phyloP scores from a whole-genome alignment of 1,140 invertebrate species.

The Aphidius gifuensis region DNA sequence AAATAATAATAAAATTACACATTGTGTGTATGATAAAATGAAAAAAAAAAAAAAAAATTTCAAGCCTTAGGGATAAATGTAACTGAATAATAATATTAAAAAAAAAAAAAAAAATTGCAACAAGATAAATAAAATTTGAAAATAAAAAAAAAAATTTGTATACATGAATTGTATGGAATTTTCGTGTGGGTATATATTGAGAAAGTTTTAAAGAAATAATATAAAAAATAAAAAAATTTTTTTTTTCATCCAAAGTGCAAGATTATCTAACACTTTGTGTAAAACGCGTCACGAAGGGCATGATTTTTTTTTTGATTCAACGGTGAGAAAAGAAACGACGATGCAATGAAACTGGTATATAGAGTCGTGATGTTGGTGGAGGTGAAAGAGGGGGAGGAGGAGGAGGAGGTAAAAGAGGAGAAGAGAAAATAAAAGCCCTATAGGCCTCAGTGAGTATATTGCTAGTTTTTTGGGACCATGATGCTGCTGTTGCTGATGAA shows the following conservation, averaged over 20 bases:
- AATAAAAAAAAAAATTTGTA: no score
- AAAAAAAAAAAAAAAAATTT: no score
- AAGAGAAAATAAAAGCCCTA: constrained; percentile 23
- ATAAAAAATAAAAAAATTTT: background rate
- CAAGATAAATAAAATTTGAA: no score
- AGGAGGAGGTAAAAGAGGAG: constrained; percentile 19
- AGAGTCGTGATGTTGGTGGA: constrained; percentile 4
- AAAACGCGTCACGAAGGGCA: constrained; percentile 14
- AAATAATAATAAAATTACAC: no score
- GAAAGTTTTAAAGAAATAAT: background rate
- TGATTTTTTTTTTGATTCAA: background rate
- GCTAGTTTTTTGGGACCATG: no score
- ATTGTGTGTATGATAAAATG: no score
- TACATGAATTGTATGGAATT: constrained; percentile 4
- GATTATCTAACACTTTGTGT: constrained; percentile 44
- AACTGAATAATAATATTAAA: no score
- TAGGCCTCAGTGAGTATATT: constrained; percentile 6
- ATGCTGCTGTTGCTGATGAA: no score
- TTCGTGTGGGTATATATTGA: background rate
- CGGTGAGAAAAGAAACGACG: constrained; percentile 18
- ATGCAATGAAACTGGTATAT: constrained; percentile 14
- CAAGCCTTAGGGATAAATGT: no score
- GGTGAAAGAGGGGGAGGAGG: constrained; percentile 22
- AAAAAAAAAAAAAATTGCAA: no score
- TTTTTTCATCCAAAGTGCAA: constrained; percentile 34